Evolutionary conservation across 2,113 vertebrate genomes (phyloP), one percentile per base, ranked within the genome.

Genomic region (Fregetta grallaria): DNA sequence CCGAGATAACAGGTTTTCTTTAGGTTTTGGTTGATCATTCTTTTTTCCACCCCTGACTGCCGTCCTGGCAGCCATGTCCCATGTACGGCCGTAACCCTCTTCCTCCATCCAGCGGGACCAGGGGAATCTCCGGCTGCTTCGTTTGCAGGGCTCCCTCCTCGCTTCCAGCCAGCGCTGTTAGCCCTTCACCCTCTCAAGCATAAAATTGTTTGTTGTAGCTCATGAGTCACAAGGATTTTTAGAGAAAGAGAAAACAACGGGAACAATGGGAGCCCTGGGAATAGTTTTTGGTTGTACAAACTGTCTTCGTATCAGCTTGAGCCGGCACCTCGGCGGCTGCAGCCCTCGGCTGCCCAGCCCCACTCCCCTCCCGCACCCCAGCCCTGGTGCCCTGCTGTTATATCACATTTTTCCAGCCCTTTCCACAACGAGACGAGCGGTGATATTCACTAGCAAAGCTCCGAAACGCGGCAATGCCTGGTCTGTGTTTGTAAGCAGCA

Each of bases 181-280:
- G 94, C 82, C 91, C 79, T 91, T 86, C 76, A 67, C 76, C 76
- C 94, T 91, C 68, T 86, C 92, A 58, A 96, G 88, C 96, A 92
- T 76, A 86, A 95, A 96, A 95, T 59, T 94, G 85, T 93, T 94
- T 93, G 86, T n/a, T 84, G 67, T 86, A 97, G 83, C 86, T 96
- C 89, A 95, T 94, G 93, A 96, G 79, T 94, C 92, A 96, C 63
- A 94, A 77, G 91, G 93, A 92, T 62, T 92, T 95, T 94, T 68
- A 86, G 83, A 94, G 91, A 79, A 96, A 93, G 75, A 79, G 78
- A 94, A 94, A 96, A 96, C 75, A 86, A 92, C 9, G 0, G 91
- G 92, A 96, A 96, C 96, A 95, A 96, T 80, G 55, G 91, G 83
- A 86, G 72, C 45, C 91, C 89, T 86, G 96, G 81, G 79, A 92